Base-by-base conservation (phyloP, 2,113 vertebrate genomes). In the Dromiciops gliroides region DNA sequence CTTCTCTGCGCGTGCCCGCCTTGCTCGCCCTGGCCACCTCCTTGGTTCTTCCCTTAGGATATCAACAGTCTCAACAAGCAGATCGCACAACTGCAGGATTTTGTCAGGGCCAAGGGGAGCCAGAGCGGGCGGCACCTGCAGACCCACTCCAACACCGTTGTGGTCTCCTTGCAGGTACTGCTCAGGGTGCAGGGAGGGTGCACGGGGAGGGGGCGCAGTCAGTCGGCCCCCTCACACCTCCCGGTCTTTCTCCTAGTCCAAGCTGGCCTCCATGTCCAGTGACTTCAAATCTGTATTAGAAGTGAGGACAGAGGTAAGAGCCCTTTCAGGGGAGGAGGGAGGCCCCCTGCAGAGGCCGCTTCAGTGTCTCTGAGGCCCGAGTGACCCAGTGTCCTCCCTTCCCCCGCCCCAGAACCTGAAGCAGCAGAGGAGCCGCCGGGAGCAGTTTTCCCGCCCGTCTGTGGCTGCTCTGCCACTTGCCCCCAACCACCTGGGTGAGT, bases 281-380 rank as follows among this genome's bases (percentile, higher is more conserved):
- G 99, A 99, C 98, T 99, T 99, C 98, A 99, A 99, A 97, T 99
- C 99, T 0, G 99, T 99, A 92, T 98, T 99, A 92, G 99, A 99
- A 98, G 99, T 99, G 94, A 98, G 99, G 98, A 99, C 99, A 91
- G 99, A 99, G 99, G 99, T 99, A 95, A 98, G 98, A 89, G 90
- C 11, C 89, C 60, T 75, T 90, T 94, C 31, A 31, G 16, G 0
- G 51, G 56, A 48, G 26, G 24, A 6, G 50, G 83, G 60, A 48
- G 48, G 26, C 19, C 51, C 14, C 9, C 3, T 51, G 51, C 22
- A 52, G n/a, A n/a, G n/a, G n/a, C n/a, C n/a, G n/a, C n/a, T n/a
- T n/a, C 23, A 52, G 51, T 24, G 22, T 52, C 51, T 24, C 23
- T 24, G 23, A 8, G 31, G 12, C 31, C 60, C 1, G 31, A 37